These are phyloP conservation scores for Crotalus helleri DNA, from an alignment of 2,113 vertebrate genomes.

Conservation along the genomic window DNA sequence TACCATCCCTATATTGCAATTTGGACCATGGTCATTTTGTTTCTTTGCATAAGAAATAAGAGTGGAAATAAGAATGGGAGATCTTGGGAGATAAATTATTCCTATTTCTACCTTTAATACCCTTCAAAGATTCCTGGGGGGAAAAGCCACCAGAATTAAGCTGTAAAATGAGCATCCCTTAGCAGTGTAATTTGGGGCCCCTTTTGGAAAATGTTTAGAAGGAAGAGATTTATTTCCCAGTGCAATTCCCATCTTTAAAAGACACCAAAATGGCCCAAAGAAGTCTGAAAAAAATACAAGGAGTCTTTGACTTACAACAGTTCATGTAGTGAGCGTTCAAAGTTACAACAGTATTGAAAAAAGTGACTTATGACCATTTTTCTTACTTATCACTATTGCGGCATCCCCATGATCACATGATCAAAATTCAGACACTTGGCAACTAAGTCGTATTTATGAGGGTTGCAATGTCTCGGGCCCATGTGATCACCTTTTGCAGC, in stretches of 20 bases:
- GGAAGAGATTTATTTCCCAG: neutral
- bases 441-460: neutral
- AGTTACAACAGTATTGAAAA: neutral
- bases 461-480: neutral
- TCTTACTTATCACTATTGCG: neutral
- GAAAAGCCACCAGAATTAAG: neutral
- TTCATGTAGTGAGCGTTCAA: neutral
- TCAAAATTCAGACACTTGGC: neutral
- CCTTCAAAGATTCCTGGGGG: neutral
- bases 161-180: neutral
- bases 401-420: neutral
- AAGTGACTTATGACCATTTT: neutral
- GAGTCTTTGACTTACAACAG: neutral
- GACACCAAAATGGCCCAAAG: neutral
- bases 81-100: neutral
- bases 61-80: neutral
- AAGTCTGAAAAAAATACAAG: neutral
- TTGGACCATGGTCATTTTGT: neutral
- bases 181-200: neutral
- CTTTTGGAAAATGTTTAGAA: neutral
- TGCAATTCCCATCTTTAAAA: neutral
- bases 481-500: neutral
- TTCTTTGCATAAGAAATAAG: neutral
- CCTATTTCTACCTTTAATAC: neutral
- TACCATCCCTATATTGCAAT: neutral